A percentile compares a stretch with the other conserved stretches of the same genome.
Evolutionary conservation across 2,113 vertebrate genomes (phyloP).

Genomic region (Podarcis raffonei): DNA sequence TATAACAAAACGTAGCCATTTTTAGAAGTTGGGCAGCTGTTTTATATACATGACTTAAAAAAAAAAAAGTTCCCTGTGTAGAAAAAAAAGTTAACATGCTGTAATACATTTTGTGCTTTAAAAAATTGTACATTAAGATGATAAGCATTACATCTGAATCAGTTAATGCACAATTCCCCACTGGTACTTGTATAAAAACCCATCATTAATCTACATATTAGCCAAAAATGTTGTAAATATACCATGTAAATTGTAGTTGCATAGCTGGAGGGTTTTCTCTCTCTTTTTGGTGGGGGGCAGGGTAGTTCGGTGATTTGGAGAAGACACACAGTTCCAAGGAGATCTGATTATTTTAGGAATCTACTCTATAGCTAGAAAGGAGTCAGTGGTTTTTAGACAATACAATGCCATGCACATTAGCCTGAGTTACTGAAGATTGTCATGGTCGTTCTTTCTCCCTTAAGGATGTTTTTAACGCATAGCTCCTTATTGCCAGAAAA

Average conservation of each 20-base stretch:
- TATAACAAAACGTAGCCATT: conserved; percentile 6
- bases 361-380: background rate
- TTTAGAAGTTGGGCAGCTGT: background rate
- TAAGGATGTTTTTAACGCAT: background rate
- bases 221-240: background rate
- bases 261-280: background rate
- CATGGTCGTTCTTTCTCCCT: background rate
- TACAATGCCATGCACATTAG: background rate
- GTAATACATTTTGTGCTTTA: conserved; percentile 49
- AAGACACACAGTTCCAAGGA: background rate
- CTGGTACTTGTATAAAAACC: conserved; percentile 53
- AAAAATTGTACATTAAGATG: conserved; percentile 56
- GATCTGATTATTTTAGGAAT: background rate
- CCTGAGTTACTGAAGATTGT: background rate
- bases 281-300: background rate
- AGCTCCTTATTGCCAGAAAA: background rate
- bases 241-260: background rate
- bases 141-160: conserved; percentile 63
- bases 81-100: conserved; percentile 22
- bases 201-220: conserved; percentile 63
- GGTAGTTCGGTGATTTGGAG: background rate
- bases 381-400: background rate
- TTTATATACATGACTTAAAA: background rate
- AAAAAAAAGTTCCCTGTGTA: background rate
- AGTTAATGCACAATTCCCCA: conserved; percentile 57